Conservation (phyloP, 2,113 vertebrate species). For the Eurystomus gularis region DNA sequence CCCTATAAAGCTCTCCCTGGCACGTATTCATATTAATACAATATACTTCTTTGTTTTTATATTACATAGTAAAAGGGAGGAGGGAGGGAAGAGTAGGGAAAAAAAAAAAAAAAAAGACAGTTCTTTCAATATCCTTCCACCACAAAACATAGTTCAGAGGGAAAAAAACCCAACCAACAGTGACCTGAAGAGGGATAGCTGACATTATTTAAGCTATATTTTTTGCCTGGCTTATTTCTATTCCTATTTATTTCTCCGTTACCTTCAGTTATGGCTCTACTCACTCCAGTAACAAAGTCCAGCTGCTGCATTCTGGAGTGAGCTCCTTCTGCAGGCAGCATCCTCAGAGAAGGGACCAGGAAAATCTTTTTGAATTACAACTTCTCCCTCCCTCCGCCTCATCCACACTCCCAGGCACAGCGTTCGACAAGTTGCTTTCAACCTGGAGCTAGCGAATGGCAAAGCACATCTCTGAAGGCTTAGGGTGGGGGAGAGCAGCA, state of each 20-base stretch:
- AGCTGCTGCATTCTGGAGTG: background rate
- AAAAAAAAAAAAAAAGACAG: background rate
- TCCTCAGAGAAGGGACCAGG: background rate
- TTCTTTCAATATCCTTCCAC: conserved; percentile 35
- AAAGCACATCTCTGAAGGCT: background rate
- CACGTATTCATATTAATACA: conserved; percentile 69
- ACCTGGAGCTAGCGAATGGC: background rate
- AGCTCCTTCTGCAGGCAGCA: background rate
- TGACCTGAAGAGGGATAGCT: background rate
- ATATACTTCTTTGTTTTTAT: conserved; percentile 65
- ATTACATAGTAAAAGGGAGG: conserved; percentile 31
- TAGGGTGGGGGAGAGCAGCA: background rate
- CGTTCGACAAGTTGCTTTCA: rapidly evolving
- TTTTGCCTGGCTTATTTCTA: background rate
- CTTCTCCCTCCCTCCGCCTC: background rate
- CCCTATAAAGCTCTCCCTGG: conserved; percentile 59
- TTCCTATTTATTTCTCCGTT: background rate
- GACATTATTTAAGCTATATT: background rate
- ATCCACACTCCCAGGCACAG: rapidly evolving
- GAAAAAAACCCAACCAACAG: background rate
- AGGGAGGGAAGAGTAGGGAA: too few relatives aligned
- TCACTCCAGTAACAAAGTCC: background rate
- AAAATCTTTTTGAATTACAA: background rate
- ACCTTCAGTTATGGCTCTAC: background rate
- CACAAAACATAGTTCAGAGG: background rate